These are phyloP conservation scores for Oncorhynchus tshawytscha DNA, from an alignment of 2,113 vertebrate species.

Conservation along the genomic window DNA sequence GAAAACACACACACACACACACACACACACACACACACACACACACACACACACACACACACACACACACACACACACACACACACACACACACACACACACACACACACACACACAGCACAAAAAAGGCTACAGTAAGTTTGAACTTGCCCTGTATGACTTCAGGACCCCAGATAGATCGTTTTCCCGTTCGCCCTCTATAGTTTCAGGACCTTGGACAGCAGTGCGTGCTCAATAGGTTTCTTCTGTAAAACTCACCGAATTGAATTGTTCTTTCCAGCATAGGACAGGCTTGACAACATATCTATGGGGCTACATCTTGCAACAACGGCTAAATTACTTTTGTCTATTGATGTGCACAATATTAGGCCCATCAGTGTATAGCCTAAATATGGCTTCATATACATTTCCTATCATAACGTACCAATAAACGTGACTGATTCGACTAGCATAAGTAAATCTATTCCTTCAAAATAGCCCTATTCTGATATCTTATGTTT, in stretches of 20 bases:
- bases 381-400: not conserved
- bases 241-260: not conserved
- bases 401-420: not conserved
- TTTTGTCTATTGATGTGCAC: too few relatives aligned
- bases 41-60: not conserved
- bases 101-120: not conserved
- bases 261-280: not conserved
- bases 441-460: not conserved
- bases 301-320: too few relatives aligned
- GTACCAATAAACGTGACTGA: not conserved
- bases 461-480: not conserved
- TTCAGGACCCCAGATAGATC: constrained; percentile 70
- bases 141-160: not conserved
- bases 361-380: too few relatives aligned
- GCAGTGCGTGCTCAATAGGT: constrained; percentile 7
- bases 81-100: not conserved
- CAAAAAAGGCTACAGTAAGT: not conserved
- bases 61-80: not conserved
- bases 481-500: not conserved
- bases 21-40: not conserved
- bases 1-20: not conserved
- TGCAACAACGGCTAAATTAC: too few relatives aligned
- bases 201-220: constrained; percentile 55
- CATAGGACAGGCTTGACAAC: not conserved
- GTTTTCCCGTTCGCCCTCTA: not conserved